Evolutionary conservation across 2,888 invertebrate species (phyloP), one percentile per base, ranked within the genome.

Genomic region (Ectemnius continuus): DNA sequence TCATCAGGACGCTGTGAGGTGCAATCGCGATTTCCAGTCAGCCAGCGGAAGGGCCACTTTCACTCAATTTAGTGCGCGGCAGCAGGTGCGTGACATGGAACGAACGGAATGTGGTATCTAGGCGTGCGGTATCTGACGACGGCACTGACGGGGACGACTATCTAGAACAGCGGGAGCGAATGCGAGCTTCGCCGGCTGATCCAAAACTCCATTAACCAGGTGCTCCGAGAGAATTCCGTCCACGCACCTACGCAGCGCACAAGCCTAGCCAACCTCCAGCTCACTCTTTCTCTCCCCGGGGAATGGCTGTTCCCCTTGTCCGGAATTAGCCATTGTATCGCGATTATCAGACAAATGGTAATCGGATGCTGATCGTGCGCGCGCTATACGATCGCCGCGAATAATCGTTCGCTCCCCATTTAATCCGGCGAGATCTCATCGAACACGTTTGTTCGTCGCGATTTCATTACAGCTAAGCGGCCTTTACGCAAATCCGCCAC

Each of bases 31-130:
- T 52, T 52, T 14, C 1, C 52, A 16, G 16, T 52, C 52, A 52
- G 52, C 16, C 52, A 14, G n/a, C 52, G 52, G 16, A 16, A 14
- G 16, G 52, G 86, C 86, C 87, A 85, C 87, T 85, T 86, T 88
- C 86, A 88, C 86, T 88, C 89, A 88, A 89, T 89, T 88, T 88
- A 86, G 86, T 84, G 86, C 86, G 81, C 84, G 36, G 36, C 85
- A 83, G 80, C 85, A 84, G 79, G 79, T 76, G 78, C 67, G 70
- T 75, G 80, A 75, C 69, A 62, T 28, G 36, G 26, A 65, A 56
- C 57, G 52, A 18, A 13, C 58, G 61, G 60, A 77, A 72, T 63
- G 72, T 65, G 71, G 66, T 76, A 72, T 66, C 58, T 61, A 72
- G 47, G 70, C 67, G 67, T 73, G 61, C 73, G 69, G 69, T 73